These are phyloP conservation scores for Eupithecia dodoneata DNA, from an alignment of 2,888 invertebrate species.

Conservation along the genomic window DNA sequence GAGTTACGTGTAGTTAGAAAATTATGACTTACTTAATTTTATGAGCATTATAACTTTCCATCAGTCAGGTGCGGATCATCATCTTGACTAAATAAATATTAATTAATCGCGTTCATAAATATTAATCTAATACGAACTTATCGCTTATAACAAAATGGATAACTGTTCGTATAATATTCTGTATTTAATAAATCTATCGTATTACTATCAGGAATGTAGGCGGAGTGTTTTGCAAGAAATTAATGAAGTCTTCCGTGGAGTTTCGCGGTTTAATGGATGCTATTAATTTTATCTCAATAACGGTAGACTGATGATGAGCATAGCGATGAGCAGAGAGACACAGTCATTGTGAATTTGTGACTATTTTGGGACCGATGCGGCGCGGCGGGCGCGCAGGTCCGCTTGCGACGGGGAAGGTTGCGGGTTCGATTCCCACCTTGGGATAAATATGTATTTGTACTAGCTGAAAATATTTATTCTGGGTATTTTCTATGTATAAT, in stretches of 20 bases:
- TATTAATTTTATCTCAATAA: conserved; percentile 81
- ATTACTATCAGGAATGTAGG: conserved; percentile 72
- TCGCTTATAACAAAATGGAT: conserved; percentile 53
- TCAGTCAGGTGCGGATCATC: background rate
- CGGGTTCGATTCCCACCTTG: too few relatives aligned
- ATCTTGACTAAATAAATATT: conserved; percentile 19
- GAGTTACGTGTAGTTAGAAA: background rate
- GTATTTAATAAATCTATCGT: conserved; percentile 79
- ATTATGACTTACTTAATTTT: background rate
- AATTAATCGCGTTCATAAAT: conserved; percentile 33
- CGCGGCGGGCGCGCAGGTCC: too few relatives aligned
- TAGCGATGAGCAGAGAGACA: conserved; percentile 23
- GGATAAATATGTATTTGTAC: too few relatives aligned
- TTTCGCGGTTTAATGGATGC: conserved; percentile 79
- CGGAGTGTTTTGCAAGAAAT: conserved; percentile 74
- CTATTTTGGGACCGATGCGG: too few relatives aligned
- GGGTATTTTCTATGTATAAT: too few relatives aligned
- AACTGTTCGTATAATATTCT: conserved; percentile 54
- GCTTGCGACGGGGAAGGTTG: too few relatives aligned
- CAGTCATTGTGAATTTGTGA: background rate
- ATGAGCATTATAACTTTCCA: background rate
- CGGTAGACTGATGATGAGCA: conserved; percentile 16
- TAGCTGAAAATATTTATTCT: too few relatives aligned
- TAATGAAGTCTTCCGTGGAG: conserved; percentile 81
- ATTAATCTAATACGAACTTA: conserved; percentile 29